Base-by-base conservation (phyloP, 2,797 vertebrate genomes). In the Babyrousa celebensis region DNA sequence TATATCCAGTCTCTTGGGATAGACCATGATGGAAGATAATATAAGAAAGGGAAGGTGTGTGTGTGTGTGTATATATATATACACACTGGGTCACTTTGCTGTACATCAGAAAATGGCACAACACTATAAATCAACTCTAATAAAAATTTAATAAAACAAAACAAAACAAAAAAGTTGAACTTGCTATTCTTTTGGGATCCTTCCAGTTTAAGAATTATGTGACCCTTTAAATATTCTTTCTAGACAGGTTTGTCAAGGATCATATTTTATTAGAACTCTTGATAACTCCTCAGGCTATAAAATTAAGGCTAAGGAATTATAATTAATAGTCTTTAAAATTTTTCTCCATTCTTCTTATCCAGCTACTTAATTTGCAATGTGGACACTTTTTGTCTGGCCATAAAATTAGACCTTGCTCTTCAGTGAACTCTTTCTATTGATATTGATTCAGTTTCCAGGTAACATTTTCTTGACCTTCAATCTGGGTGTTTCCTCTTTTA, bases 181-280 rank as follows among this genome's bases (percentile, higher is more conserved):
- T 80, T 65, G 7, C 14, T 70, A 11, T 83, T 82, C 25, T 92
- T 88, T 95, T 83, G 63, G 48, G 7, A 94, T 94, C 17, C 17
- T 87, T 65, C 40, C 86, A 85, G 29, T 27, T 58, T 93, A 84
- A 93, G 71, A 93, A 82, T 89, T 91, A n/a, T 70, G 23, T 94
- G 70, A 86, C 20, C 62, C 27, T 97, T 71, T 88, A 70, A 92
- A 84, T 93, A 40, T 80, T 82, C 85, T 78, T 95, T 74, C 25
- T 90, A 74, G 58, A 15, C 27, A 68, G 17, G 18, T 52, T 71
- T 95, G 65, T 85, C 84, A 92, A 29, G 43, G 78, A 95, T 92
- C 80, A 93, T 92, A 94, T 94, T 97, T 97, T 97, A 95, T 96
- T 96, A 96, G 83, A 91, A 97, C 65, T 93, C 82, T 85, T 80